These are phyloP conservation scores for Drosophila pullipes DNA, from an alignment of 2,888 invertebrate species.

Conservation along the genomic window DNA sequence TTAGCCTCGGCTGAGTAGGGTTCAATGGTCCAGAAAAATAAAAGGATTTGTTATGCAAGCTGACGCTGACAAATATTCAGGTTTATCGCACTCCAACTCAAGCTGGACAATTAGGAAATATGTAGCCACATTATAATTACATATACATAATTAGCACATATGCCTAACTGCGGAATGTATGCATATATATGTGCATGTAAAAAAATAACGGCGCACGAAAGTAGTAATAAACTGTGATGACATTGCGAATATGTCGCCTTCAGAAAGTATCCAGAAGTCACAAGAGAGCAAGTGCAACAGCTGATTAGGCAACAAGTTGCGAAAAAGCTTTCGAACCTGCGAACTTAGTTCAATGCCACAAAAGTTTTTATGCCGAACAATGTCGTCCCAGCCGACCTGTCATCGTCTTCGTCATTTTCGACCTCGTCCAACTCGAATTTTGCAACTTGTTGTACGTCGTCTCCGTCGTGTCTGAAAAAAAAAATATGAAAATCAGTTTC, in stretches of 20 bases:
- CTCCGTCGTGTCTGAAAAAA: constrained; percentile 35
- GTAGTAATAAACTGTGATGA: constrained; percentile 1
- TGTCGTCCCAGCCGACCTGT: constrained; percentile 17
- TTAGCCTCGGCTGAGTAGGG: constrained; percentile 8
- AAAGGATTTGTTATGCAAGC: constrained; percentile 1
- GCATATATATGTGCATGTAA: not conserved
- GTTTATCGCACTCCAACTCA: not conserved
- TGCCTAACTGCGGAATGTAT: not conserved
- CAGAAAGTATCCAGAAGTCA: constrained; percentile 11
- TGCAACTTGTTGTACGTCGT: constrained; percentile 78
- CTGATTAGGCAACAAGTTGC: constrained; percentile 84
- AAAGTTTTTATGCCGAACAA: constrained; percentile 47
- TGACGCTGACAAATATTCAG: not conserved
- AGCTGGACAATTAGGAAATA: not conserved
- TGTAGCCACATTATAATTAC: not conserved
- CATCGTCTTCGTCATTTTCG: constrained; percentile 35
- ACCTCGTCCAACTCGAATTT: constrained; percentile 61
- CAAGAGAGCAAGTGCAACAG: constrained; percentile 71
- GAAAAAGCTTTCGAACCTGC: constrained; percentile 81
- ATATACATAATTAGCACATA: not conserved
- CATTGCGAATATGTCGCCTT: constrained; percentile 22
- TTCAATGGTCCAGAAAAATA: constrained; percentile 41
- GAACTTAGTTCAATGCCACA: constrained; percentile 72
- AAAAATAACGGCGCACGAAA: not conserved
- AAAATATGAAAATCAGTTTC: constrained; percentile 63